phyloP scores from a whole-genome alignment of 2,113 vertebrate genomes.

The Varanus komodoensis region DNA sequence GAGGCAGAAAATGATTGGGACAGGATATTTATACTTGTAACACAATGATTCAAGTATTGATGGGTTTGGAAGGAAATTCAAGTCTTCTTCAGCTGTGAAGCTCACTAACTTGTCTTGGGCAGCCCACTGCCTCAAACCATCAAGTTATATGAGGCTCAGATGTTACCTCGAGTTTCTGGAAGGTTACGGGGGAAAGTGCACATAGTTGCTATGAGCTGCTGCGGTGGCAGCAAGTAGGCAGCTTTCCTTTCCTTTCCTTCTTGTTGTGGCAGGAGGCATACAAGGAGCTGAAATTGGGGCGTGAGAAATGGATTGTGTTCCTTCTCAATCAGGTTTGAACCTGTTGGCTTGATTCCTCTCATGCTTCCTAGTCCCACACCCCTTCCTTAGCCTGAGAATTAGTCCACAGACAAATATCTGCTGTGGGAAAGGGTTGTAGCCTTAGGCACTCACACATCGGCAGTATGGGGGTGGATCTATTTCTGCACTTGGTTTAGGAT shows the following conservation, averaged over 20 bases:
- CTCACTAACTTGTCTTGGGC: not conserved
- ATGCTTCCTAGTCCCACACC: conserved; percentile 6
- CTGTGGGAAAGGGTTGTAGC: not conserved
- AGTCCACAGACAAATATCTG: not conserved
- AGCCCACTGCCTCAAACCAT: not conserved
- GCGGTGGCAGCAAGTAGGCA: not conserved
- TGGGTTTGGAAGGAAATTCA: not conserved
- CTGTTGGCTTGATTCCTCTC: not conserved
- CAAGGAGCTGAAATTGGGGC: not conserved
- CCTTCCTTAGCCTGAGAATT: not conserved
- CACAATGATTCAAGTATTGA: not conserved
- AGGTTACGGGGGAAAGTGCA: not conserved
- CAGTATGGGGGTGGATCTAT: not conserved
- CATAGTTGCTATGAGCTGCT: not conserved
- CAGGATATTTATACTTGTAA: not conserved
- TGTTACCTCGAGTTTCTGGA: not conserved
- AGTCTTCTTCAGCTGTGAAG: not conserved
- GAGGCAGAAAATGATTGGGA: not conserved
- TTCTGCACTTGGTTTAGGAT: not conserved
- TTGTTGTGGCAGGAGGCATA: not conserved
- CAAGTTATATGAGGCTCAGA: not conserved
- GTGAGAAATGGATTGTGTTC: not conserved
- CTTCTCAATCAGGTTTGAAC: conserved; percentile 20
- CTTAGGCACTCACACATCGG: not conserved
- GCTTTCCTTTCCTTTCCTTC: not conserved